Conservation (phyloP, 2,888 invertebrate genomes). For the Volucella inanis region DNA sequence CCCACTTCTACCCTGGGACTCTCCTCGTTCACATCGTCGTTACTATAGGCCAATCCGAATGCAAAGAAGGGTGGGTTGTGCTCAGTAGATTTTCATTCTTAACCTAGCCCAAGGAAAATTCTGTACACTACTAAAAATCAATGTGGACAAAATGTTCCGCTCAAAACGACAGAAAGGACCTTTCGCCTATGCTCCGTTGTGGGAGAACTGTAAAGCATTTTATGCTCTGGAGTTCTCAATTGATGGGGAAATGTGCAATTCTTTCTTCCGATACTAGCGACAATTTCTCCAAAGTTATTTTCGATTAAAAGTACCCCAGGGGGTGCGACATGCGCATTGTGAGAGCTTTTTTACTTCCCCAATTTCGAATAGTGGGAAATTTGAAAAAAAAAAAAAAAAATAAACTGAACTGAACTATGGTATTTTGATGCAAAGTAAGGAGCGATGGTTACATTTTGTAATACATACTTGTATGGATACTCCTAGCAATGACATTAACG, state of each 20-base stretch:
- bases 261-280: conserved; percentile 23
- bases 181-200: conserved; percentile 10
- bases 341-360: conserved; percentile 1
- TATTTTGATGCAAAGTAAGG: no score
- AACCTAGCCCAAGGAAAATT: conserved; percentile 74
- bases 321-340: conserved; percentile 27
- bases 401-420: no score
- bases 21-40: conserved; percentile 3
- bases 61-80: conserved; percentile 49
- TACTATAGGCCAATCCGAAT: conserved; percentile 33
- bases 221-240: conserved; percentile 11
- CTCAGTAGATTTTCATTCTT: conserved; percentile 65
- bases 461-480: no score
- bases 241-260: conserved; percentile 1
- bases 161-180: conserved; percentile 33
- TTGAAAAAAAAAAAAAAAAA: neutral
- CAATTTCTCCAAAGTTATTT: conserved; percentile 3
- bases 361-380: conserved; percentile 54
- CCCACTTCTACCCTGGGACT: no score
- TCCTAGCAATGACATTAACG: no score
- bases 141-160: conserved; percentile 60
- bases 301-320: neutral
- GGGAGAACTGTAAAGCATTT: conserved; percentile 10
- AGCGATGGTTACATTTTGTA: no score
- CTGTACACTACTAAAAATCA: conserved; percentile 73